Conservation (phyloP, 2,113 vertebrate species). For the Sander vitreus region DNA sequence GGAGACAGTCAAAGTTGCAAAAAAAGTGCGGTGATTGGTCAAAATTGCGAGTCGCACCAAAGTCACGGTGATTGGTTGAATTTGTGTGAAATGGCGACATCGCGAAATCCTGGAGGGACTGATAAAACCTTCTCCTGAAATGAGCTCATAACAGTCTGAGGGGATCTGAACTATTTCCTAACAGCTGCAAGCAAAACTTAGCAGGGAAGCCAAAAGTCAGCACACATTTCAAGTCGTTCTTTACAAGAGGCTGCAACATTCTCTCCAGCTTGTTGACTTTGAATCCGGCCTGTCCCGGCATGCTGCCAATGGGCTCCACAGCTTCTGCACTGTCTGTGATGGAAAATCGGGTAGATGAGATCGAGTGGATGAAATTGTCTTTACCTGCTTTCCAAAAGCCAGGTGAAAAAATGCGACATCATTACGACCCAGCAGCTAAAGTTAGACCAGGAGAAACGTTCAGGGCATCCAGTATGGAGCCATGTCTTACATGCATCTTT, state of each 20-base stretch:
- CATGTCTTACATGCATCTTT: not conserved
- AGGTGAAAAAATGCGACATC: not conserved
- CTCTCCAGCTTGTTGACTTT: slow-evolving; percentile 92
- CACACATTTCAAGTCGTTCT: slow-evolving; percentile 92
- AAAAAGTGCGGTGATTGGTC: too few relatives aligned
- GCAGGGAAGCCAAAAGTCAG: slow-evolving; percentile 95
- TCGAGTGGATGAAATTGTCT: too few relatives aligned
- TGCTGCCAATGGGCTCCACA: too few relatives aligned
- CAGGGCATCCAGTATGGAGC: not conserved
- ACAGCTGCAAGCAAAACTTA: slow-evolving; percentile 51
- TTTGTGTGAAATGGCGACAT: too few relatives aligned
- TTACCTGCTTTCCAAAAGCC: not conserved
- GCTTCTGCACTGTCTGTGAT: too few relatives aligned
- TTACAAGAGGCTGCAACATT: slow-evolving; percentile 90
- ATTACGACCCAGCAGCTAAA: slow-evolving; percentile 9
- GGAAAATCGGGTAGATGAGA: too few relatives aligned
- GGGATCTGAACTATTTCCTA: too few relatives aligned
- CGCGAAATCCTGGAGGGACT: too few relatives aligned
- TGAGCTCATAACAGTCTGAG: not conserved
- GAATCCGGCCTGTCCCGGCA: slow-evolving; percentile 74
- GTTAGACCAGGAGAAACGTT: slow-evolving; percentile 5
- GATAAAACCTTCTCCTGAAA: not conserved
- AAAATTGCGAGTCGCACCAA: too few relatives aligned
- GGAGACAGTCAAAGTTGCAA: too few relatives aligned
- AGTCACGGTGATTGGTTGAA: too few relatives aligned